Evolutionary conservation across 2,888 invertebrate genomes (phyloP).

Genomic region (Mamestra brassicae): DNA sequence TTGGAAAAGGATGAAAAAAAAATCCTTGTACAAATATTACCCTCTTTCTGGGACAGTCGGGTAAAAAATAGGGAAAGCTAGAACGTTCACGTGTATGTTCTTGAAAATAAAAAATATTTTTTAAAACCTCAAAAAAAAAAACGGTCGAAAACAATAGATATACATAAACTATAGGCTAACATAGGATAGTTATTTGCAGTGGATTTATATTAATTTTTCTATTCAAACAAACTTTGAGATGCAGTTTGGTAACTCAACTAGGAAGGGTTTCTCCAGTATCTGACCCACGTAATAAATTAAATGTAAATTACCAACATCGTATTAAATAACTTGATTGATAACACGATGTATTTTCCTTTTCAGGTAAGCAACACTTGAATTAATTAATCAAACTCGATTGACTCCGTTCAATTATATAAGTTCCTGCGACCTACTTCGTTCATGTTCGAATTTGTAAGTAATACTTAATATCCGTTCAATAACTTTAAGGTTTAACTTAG

Average conservation of each 20-base stretch:
- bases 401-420: slow-evolving; percentile 55
- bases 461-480: not conserved
- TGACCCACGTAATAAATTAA: not conserved
- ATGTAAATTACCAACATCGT: slow-evolving; percentile 8
- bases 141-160: too few relatives aligned
- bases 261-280: not conserved
- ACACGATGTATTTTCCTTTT: slow-evolving; percentile 58
- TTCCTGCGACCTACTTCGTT: slow-evolving; percentile 40
- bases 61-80: too few relatives aligned
- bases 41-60: too few relatives aligned
- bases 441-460: slow-evolving; percentile 9
- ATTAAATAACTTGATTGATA: slow-evolving; percentile 52
- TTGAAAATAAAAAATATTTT: not conserved
- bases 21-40: too few relatives aligned
- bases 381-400: slow-evolving; percentile 39
- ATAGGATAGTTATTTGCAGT: too few relatives aligned
- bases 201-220: too few relatives aligned
- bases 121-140: too few relatives aligned
- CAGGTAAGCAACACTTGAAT: slow-evolving; percentile 65
- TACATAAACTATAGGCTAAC: too few relatives aligned
- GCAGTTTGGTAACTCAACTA: not conserved
- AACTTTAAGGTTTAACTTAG: not conserved
- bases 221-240: not conserved
- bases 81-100: too few relatives aligned
- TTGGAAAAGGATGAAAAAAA: too few relatives aligned